These are phyloP conservation scores for Neolamprologus sp. DNA, from an alignment of 2,113 vertebrate species.

Conservation along the genomic window DNA sequence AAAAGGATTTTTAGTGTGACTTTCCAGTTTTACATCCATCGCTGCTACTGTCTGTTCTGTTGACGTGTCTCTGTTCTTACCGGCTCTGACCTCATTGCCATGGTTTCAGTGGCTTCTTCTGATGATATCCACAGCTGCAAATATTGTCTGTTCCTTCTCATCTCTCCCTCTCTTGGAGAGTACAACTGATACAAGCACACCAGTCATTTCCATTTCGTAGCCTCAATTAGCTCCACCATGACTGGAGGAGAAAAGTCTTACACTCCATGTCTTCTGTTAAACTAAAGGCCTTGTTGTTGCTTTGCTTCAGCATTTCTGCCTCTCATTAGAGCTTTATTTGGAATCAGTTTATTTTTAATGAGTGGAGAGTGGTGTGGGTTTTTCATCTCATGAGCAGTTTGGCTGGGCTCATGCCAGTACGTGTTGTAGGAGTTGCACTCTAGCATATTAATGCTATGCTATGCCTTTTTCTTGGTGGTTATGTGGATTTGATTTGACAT, in stretches of 20 bases:
- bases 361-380: not conserved
- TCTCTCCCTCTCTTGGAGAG: not conserved
- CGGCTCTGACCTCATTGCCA: not conserved
- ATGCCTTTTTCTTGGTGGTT: not conserved
- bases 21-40: not conserved
- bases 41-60: not conserved
- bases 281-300: not conserved
- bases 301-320: not conserved
- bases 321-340: not conserved
- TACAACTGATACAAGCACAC: not conserved
- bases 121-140: not conserved
- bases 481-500: not conserved
- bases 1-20: not conserved
- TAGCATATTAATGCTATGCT: not conserved
- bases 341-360: not conserved
- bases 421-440: not conserved
- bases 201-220: not conserved
- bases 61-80: not conserved
- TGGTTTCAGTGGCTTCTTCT: not conserved
- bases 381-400: not conserved
- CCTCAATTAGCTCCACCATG: not conserved
- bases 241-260: fast-evolving
- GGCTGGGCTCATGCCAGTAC: not conserved
- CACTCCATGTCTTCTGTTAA: not conserved
- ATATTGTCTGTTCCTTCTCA: not conserved